phyloP scores from a whole-genome alignment of 2,888 invertebrate species.

The Rhorus exstirpatorius region DNA sequence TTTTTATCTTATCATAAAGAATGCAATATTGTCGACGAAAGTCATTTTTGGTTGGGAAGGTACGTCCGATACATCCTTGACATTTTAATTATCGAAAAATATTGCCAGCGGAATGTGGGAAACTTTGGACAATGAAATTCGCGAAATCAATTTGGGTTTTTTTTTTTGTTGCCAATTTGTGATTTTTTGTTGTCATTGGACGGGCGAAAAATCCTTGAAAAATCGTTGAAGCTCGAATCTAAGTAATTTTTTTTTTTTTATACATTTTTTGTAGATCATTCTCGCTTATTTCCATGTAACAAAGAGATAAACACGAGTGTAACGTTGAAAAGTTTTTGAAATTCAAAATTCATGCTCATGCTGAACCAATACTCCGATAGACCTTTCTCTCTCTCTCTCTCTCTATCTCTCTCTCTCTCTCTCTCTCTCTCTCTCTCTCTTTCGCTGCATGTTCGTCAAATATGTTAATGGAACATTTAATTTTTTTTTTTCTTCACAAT shows the following conservation, averaged over 20 bases:
- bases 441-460: constrained; percentile 47
- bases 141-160: too few relatives aligned
- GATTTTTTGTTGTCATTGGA: constrained; percentile 17
- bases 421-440: constrained; percentile 19
- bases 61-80: too few relatives aligned
- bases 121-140: too few relatives aligned
- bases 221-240: neutral
- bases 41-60: too few relatives aligned
- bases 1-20: too few relatives aligned
- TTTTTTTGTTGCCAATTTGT: too few relatives aligned
- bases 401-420: constrained; percentile 14
- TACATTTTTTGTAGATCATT: constrained; percentile 15
- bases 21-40: too few relatives aligned
- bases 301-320: constrained; percentile 74
- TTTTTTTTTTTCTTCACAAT: constrained; percentile 20
- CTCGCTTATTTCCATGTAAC: constrained; percentile 79
- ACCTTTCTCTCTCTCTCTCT: constrained; percentile 15
- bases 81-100: too few relatives aligned
- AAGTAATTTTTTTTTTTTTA: neutral
- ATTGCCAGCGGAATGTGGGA: too few relatives aligned
- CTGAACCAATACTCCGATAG: constrained; percentile 26
- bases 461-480: constrained; percentile 14
- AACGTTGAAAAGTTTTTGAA: constrained; percentile 35
- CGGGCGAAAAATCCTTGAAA: neutral
- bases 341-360: neutral